phyloP scores from a whole-genome alignment of 1,140 invertebrate species.

The Sitobion miscanthi region DNA sequence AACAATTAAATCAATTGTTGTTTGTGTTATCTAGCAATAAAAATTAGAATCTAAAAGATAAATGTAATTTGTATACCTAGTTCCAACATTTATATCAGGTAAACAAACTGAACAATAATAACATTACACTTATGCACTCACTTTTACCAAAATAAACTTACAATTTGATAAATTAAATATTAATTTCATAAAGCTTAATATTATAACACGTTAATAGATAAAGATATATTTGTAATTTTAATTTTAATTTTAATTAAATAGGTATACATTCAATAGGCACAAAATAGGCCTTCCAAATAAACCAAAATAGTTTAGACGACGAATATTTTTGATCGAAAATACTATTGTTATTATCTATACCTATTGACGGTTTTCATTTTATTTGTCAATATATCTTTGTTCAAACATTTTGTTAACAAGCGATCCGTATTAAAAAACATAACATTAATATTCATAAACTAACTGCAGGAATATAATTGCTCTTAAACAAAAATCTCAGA shows the following conservation, averaged over 20 bases:
- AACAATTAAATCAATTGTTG: not conserved
- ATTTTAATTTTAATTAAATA: not conserved
- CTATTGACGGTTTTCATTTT: not conserved
- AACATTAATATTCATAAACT: not conserved
- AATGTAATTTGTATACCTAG: not conserved
- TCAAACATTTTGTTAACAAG: not conserved
- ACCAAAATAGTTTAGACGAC: not conserved
- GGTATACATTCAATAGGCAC: no score
- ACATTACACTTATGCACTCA: not conserved
- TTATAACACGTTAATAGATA: not conserved
- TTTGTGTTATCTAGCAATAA: not conserved
- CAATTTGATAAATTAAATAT: not conserved
- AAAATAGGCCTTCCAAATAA: not conserved
- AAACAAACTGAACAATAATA: not conserved
- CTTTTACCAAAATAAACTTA: not conserved
- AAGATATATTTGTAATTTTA: not conserved
- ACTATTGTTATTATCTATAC: not conserved
- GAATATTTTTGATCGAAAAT: not conserved
- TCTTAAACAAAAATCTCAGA: not conserved
- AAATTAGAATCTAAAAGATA: not conserved
- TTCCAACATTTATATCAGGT: not conserved
- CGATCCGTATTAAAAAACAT: not conserved
- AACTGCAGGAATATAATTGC: not conserved
- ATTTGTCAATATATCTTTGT: not conserved
- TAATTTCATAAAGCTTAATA: not conserved